These are phyloP conservation scores for Artibeus lituratus DNA, from an alignment of 2,797 vertebrate species.

Conservation along the genomic window DNA sequence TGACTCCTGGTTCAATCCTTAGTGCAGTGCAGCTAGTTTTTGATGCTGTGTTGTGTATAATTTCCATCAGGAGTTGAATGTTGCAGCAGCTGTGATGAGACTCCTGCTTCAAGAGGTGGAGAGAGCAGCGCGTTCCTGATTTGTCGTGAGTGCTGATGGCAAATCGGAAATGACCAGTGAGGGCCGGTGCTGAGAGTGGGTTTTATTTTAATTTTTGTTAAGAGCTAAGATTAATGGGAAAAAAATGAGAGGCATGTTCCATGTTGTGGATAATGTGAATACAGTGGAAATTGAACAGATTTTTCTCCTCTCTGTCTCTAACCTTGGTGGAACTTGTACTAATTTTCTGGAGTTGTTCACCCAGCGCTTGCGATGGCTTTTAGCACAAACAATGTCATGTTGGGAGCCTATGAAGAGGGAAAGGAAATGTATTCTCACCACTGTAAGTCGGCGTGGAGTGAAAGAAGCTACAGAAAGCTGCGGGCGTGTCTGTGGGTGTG, in stretches of 20 bases:
- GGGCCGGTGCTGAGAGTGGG: background rate
- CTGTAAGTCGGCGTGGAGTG: background rate
- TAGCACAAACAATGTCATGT: conserved; percentile 32
- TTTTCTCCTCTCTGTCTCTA: conserved; percentile 45
- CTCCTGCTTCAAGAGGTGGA: background rate
- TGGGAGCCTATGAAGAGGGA: conserved; percentile 40
- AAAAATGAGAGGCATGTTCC: background rate
- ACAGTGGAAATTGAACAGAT: background rate
- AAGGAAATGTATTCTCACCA: conserved; percentile 55
- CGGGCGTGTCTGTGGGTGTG: background rate
- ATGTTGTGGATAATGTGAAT: background rate
- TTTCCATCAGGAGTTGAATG: conserved; percentile 34
- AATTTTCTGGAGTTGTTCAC: conserved; percentile 66
- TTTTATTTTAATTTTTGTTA: conserved; percentile 51
- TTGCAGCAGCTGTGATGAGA: background rate
- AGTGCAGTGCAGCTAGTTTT: conserved; percentile 9
- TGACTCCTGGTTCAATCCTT: conserved; percentile 48
- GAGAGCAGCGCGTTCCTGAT: background rate
- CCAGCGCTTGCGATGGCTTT: conserved; percentile 55
- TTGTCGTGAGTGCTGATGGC: background rate
- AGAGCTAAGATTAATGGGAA: background rate
- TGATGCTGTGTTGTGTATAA: background rate
- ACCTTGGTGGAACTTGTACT: conserved; percentile 46
- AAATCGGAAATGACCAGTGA: background rate
- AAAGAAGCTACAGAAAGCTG: conserved; percentile 43